Base-by-base conservation (phyloP, 2,888 invertebrate species). In the Glyphotaelius pellucidus region DNA sequence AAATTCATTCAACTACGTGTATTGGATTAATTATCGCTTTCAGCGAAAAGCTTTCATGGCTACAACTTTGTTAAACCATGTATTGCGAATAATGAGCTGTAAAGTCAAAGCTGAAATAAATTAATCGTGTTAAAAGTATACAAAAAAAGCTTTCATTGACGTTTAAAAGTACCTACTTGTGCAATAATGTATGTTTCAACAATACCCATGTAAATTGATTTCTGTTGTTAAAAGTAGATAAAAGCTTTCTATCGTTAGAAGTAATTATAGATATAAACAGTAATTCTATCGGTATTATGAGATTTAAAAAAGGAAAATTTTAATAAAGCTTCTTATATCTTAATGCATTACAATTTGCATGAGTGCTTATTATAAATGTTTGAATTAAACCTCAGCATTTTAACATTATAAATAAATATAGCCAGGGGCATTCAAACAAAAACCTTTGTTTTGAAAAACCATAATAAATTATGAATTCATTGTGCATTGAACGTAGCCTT, bases 1-100 rank as follows among this genome's bases (percentile, higher is more conserved):
- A 83, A 83, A 32, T 83, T 25, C 25, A 83, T 83, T 35, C 25
- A 35, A 83, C 25, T 25, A 83, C 83, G 31, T 31, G 15, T 35
- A 19, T 83, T 32, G 31, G 31, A 83, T 83, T 32, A 83, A 83
- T 83, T 83, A 83, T 83, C 14, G 35, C 83, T 67, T 25, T 67
- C 67, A 67, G n/a, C 67, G n/a, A 67, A 32, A 83, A 32, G 32
- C 32, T 30, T 83, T 83, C 31, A 15, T 31, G 81, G 32, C 30
- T 32, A 81, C 7, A 31, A 7, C 83, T 83, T 31, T 32, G 81
- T 32, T 32, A 31, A 31, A 32, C 32, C 7, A 32, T 81, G 83
- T 83, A 31, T 83, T 31, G 83, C 35, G 15, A 31, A 83, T 83
- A 67, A 67, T 67, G 7, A n/a, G 67, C 67, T 67, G 7, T 67